These are phyloP conservation scores for Helicoverpa assulta DNA, from an alignment of 2,888 invertebrate species.

Conservation along the genomic window DNA sequence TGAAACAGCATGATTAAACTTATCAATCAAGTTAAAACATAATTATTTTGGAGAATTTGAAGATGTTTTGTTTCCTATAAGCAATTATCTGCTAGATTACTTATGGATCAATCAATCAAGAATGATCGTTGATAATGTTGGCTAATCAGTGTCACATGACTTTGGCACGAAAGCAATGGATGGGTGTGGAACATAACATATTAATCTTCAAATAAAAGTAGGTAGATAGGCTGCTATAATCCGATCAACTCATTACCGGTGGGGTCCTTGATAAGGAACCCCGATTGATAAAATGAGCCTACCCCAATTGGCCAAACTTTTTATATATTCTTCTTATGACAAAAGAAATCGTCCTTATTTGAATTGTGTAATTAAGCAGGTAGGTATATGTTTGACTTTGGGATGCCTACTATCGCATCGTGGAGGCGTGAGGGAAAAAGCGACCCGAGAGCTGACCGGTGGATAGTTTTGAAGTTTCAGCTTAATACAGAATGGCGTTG, in stretches of 20 bases:
- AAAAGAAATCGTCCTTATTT: too few species aligned
- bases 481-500: too few species aligned
- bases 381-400: too few species aligned
- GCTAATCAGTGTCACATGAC: constrained; percentile 39
- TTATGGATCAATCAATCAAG: constrained; percentile 50
- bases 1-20: constrained; percentile 8
- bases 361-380: too few species aligned
- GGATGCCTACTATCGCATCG: too few species aligned
- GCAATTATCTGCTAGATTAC: constrained; percentile 26
- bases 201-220: constrained; percentile 1
- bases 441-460: too few species aligned
- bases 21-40: constrained; percentile 42
- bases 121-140: constrained; percentile 25
- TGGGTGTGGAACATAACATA: constrained; percentile 16
- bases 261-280: constrained; percentile 1
- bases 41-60: constrained; percentile 21
- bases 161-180: constrained; percentile 8
- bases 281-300: not conserved
- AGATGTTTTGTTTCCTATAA: constrained; percentile 46
- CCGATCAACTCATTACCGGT: not conserved
- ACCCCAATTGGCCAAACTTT: too few species aligned
- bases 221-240: not conserved
- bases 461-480: too few species aligned
- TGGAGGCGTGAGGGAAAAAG: too few species aligned
- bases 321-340: too few species aligned